Evolutionary conservation across 1,140 invertebrate genomes (phyloP).

Genomic region (Trissolcus basalis): DNA sequence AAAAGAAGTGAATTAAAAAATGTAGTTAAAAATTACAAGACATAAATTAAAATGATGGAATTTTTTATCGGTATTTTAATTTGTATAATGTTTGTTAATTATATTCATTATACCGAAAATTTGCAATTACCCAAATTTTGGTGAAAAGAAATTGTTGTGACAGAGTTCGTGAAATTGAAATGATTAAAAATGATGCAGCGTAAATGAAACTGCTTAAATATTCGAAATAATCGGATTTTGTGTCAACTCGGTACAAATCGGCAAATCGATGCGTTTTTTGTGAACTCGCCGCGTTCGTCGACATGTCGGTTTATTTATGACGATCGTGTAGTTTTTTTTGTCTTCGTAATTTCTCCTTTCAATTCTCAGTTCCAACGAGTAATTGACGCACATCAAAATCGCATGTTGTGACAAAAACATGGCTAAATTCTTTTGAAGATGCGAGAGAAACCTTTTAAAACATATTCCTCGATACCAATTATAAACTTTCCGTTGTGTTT

Average conservation of each 20-base stretch:
- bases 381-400: conserved; percentile 64
- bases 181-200: conserved; percentile 9
- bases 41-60: too few relatives aligned
- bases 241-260: conserved; percentile 51
- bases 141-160: too few relatives aligned
- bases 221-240: conserved; percentile 52
- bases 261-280: conserved; percentile 56
- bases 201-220: conserved; percentile 31
- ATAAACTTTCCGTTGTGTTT: conserved; percentile 32
- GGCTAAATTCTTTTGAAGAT: conserved; percentile 29
- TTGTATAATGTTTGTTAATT: too few relatives aligned
- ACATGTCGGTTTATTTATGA: conserved; percentile 64
- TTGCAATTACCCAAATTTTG: too few relatives aligned
- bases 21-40: too few relatives aligned
- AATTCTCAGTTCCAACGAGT: conserved; percentile 60
- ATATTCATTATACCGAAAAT: too few relatives aligned
- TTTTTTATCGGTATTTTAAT: too few relatives aligned
- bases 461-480: conserved; percentile 37
- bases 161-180: not conserved
- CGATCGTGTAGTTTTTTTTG: conserved; percentile 67
- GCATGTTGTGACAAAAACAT: conserved; percentile 43
- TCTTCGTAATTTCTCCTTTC: conserved; percentile 66
- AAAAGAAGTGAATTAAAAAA: too few relatives aligned
- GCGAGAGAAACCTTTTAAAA: conserved; percentile 17
- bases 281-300: conserved; percentile 18